Evolutionary conservation across 1,140 invertebrate species (phyloP), one percentile per base, ranked within the genome.

Genomic region (Ostrea edulis): DNA sequence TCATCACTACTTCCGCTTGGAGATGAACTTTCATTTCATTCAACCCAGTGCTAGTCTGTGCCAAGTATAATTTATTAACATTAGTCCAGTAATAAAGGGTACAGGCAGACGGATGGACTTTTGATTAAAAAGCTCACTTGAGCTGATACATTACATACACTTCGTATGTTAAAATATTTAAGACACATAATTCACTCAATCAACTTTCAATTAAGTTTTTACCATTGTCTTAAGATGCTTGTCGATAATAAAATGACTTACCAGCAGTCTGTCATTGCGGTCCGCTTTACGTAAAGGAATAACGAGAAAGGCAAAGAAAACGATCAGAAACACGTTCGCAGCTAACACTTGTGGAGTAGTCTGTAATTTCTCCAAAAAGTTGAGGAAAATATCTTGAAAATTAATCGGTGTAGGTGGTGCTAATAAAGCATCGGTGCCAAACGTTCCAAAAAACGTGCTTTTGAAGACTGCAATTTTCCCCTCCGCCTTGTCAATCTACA

Each of bases 381-480:
- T 86, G 2, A 86, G 85, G 85, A 86, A 86, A 52, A 86, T 86
- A 11, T 54, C 17, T 17, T 35, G 25, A 20, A 86, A 86, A 22
- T 86, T 52, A 20, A 86, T 86, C 3, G 85, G 68, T 0, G 68
- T 77, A 22, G 85, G 85, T 29, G 51, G 35, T 0, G 71, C 51
- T 12, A 86, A 55, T n/a, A 86, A 20, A 2, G 77, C 54, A 52
- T 77, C n/a, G 7, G 85, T 35, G 11, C 62, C 68, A 54, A 86
- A 86, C 8, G 85, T 86, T 20, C 85, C 85, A 29, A 86, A 86
- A 35, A 86, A 86, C 7, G 65, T 77, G n/a, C 85, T 86, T 68
- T 81, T 54, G 53, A 77, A 86, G 12, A 77, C 68, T 14, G 68
- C 25, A 9, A 77, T 14, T 12, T 77, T 35, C 29, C 68, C 68